A percentile compares a stretch with the other conserved stretches of the same genome.
Evolutionary conservation across 2,797 vertebrate genomes (phyloP).

Genomic region (Coregonus sp.): DNA sequence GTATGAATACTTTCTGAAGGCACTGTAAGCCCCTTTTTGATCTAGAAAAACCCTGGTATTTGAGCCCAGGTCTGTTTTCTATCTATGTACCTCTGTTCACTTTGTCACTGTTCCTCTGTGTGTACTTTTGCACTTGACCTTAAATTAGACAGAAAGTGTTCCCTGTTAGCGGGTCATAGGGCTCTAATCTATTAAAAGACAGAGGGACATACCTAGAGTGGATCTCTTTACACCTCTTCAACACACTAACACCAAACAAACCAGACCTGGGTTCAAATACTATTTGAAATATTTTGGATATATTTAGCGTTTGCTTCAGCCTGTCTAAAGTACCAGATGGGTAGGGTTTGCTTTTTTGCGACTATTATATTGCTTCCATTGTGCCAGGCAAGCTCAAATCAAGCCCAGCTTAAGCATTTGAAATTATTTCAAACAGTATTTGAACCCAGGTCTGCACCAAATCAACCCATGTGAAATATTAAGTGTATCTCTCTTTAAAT

Average conservation of each 20-base stretch:
- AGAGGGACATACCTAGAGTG: constrained; percentile 11
- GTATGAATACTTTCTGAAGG: no score
- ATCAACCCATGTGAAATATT: background rate
- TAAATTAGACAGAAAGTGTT: constrained; percentile 22
- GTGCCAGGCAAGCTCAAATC: background rate
- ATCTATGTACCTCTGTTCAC: no score
- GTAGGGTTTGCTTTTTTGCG: background rate
- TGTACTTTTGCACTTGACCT: background rate
- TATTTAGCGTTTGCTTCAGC: no score
- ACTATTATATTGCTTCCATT: background rate
- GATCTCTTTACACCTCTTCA: constrained; percentile 35
- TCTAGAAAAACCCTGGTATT: no score
- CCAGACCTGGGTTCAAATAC: background rate
- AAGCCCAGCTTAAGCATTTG: background rate
- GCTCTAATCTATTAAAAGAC: no score
- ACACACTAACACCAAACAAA: background rate
- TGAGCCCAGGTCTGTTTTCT: no score
- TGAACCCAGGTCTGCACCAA: background rate
- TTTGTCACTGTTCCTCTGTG: no score
- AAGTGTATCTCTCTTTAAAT: background rate
- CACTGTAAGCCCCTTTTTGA: no score
- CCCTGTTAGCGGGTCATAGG: background rate
- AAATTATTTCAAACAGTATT: background rate
- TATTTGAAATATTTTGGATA: background rate
- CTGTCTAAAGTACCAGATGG: no score